Evolutionary conservation across 1,140 invertebrate genomes (phyloP).

Genomic region (Pollicipes pollicipes): DNA sequence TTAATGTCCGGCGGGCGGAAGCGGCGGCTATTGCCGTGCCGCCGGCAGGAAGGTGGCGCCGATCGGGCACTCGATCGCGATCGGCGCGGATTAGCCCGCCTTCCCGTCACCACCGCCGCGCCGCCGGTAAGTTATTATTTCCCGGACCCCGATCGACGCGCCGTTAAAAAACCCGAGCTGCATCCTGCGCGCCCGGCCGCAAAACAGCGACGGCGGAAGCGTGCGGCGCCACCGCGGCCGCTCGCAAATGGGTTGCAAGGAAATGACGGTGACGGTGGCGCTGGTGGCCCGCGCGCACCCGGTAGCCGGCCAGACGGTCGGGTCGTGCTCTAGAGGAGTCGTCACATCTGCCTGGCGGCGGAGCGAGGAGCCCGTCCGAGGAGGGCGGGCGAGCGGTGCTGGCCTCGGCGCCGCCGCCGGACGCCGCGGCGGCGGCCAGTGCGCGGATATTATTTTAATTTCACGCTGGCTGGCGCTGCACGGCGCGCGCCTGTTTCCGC

Average conservation of each 20-base stretch:
- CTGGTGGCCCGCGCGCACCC: too few relatives aligned
- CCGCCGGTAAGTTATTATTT: not conserved
- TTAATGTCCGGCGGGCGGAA: not conserved
- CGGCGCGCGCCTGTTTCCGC: not conserved
- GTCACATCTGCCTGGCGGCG: too few relatives aligned
- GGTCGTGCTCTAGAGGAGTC: too few relatives aligned
- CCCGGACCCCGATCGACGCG: not conserved
- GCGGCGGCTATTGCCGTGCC: not conserved
- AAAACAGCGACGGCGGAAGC: not conserved
- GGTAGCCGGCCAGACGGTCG: too few relatives aligned
- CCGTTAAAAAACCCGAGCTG: not conserved
- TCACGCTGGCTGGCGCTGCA: not conserved
- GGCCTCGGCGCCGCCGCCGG: too few relatives aligned
- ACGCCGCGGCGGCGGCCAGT: not conserved
- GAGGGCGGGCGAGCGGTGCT: too few relatives aligned
- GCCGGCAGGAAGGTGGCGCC: not conserved
- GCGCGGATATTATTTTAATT: not conserved
- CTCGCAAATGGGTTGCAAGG: not conserved
- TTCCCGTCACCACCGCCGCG: not conserved
- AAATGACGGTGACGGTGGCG: not conserved
- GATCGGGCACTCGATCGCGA: not conserved
- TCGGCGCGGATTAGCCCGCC: not conserved
- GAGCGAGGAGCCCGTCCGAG: too few relatives aligned
- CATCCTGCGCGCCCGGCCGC: not conserved
- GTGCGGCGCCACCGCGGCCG: too few relatives aligned